A percentile compares a stretch with the other conserved stretches of the same genome.
Conservation (phyloP, 2,888 invertebrate genomes). For the Entomobrya multifasciata region DNA sequence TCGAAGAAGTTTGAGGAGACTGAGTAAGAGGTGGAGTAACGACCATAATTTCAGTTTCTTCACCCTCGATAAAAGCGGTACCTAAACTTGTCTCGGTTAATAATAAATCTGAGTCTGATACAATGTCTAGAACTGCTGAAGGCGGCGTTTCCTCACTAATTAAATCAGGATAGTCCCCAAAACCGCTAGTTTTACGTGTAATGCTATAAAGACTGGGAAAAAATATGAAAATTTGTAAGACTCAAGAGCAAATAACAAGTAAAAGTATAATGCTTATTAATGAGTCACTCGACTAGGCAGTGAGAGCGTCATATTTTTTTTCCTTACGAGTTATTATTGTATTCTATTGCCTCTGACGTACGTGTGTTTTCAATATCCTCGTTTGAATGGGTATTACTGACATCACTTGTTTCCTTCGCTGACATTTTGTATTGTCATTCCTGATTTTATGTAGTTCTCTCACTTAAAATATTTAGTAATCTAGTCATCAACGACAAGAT, state of each 20-base stretch:
- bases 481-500: too few relatives aligned
- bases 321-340: too few relatives aligned
- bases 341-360: neutral
- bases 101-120: slow-evolving; percentile 43
- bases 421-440: neutral
- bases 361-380: neutral
- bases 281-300: too few relatives aligned
- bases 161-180: slow-evolving; percentile 33
- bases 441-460: neutral
- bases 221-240: too few relatives aligned
- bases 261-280: too few relatives aligned
- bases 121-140: slow-evolving; percentile 13
- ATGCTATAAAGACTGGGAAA: neutral
- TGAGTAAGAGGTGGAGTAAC: neutral
- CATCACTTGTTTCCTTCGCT: neutral
- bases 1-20: neutral
- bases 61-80: neutral
- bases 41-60: slow-evolving; percentile 47
- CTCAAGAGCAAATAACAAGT: too few relatives aligned
- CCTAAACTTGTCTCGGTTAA: neutral
- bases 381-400: neutral
- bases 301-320: too few relatives aligned
- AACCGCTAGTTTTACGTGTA: neutral
- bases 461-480: neutral
- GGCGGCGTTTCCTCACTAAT: slow-evolving; percentile 55